phyloP scores from a whole-genome alignment of 2,797 vertebrate genomes.

The Acridotheres tristis region DNA sequence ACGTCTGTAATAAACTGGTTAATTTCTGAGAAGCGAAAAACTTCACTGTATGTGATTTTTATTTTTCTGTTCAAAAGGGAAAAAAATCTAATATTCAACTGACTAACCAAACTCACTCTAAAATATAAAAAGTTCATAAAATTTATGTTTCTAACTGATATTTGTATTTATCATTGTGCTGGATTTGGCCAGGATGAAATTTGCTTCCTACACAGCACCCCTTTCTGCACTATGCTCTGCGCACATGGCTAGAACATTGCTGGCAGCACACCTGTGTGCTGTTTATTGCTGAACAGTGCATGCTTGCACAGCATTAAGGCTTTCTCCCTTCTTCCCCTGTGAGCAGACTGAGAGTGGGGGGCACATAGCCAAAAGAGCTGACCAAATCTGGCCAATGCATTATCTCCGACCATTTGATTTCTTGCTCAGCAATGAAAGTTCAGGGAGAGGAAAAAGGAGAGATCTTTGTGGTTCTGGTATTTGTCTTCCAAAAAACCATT shows the following conservation, averaged over 20 bases:
- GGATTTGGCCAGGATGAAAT: not conserved
- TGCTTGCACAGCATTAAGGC: not conserved
- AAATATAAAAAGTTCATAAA: not conserved
- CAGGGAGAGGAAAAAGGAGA: not conserved
- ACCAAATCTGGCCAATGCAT: accelerated
- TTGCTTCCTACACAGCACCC: not conserved
- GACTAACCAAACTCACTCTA: not conserved
- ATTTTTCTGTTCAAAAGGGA: not conserved
- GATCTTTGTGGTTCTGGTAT: not conserved
- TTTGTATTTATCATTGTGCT: not conserved
- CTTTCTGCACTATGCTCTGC: not conserved
- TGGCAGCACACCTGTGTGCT: not conserved
- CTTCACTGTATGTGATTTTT: not conserved
- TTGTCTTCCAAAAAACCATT: not conserved
- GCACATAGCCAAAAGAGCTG: not conserved
- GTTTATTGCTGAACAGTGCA: accelerated
- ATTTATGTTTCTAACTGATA: not conserved
- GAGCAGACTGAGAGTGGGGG: not conserved
- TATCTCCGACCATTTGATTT: not conserved
- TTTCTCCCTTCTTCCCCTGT: not conserved
- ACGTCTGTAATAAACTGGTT: not conserved
- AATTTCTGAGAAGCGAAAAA: slow-evolving; percentile 23
- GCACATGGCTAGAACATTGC: not conserved
- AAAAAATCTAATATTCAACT: not conserved
- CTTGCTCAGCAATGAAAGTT: not conserved